Base-by-base conservation (phyloP, 2,797 vertebrate species). In the Argentina silus region DNA sequence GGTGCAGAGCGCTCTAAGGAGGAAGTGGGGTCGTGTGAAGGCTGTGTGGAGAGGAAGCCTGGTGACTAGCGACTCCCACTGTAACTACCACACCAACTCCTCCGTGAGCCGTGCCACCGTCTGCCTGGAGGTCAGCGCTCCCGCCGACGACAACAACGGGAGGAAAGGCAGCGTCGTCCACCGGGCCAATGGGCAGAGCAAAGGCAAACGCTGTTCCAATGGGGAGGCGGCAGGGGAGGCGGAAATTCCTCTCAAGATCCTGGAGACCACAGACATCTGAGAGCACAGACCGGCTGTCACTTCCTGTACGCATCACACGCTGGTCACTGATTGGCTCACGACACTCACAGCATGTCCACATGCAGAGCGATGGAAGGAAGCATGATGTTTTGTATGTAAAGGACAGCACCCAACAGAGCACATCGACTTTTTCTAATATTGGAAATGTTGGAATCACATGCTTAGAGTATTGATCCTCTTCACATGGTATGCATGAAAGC, bases 1-100 rank as follows among this genome's bases (percentile, higher is more conserved):
- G 94, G 94, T 93, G 10, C 93, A 94, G 81, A 81, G 89, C 1
- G 92, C 91, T 0, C 59, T 95, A 66, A 67, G 23, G 80, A 91
- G 93, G 69, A 92, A 93, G 76, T 93, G 92, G 86, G 77, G 67
- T 36, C 92, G 92, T 83, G 90, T 86, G 80, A 86, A 80, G 55
- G 61, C 73, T 0, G 90, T 88, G 57, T 91, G 91, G 88, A 88
- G 81, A 7, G 79, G 86, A 1, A 78, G 79, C 0, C 76, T 86
- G 4, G 70, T 66, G 17, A 53, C 74, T 61, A 84, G 42, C 60
- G 91, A 85, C 81, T 87, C 80, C 72, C 89, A 92, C 81, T 90
- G 80, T 15, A 92, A 82, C 84, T 92, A 86, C 83, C 90, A 93
- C 80, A 91, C 83, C 75, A 93, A 88, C 88, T 91, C 92, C n/a